phyloP scores from a whole-genome alignment of 2,888 invertebrate genomes.

The Augochlorella aurata region DNA sequence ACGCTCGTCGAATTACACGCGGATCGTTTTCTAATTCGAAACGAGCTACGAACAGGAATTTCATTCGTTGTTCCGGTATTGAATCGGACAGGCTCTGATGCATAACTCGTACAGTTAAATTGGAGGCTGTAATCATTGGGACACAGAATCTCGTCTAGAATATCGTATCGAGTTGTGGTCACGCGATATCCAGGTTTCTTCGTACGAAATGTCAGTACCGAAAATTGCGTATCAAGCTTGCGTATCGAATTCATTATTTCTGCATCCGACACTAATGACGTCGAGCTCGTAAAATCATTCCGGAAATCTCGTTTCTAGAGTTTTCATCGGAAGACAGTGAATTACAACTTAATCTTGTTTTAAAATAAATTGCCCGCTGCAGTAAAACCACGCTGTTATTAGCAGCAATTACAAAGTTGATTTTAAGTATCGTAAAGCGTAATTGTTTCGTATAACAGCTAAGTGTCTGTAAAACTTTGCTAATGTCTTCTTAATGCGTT shows the following conservation, averaged over 20 bases:
- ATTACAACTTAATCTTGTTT: too few species aligned
- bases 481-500: neutral
- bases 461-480: neutral
- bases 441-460: neutral
- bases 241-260: neutral
- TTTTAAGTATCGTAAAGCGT: neutral
- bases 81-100: neutral
- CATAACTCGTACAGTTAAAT: neutral
- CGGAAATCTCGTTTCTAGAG: too few species aligned
- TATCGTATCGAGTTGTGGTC: neutral
- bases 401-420: neutral
- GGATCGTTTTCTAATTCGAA: conserved; percentile 41
- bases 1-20: conserved; percentile 34
- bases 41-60: conserved; percentile 16
- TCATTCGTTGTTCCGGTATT: neutral
- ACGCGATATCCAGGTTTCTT: neutral
- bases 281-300: too few species aligned
- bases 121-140: neutral
- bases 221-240: neutral
- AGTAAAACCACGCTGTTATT: neutral
- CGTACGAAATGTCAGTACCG: neutral
- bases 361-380: too few species aligned
- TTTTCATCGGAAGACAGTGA: too few species aligned
- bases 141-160: neutral
- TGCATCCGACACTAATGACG: too few species aligned